A percentile compares a stretch with the other conserved stretches of the same genome.
Conservation (phyloP, 1,140 invertebrate species). For the Drosophila guanche region DNA sequence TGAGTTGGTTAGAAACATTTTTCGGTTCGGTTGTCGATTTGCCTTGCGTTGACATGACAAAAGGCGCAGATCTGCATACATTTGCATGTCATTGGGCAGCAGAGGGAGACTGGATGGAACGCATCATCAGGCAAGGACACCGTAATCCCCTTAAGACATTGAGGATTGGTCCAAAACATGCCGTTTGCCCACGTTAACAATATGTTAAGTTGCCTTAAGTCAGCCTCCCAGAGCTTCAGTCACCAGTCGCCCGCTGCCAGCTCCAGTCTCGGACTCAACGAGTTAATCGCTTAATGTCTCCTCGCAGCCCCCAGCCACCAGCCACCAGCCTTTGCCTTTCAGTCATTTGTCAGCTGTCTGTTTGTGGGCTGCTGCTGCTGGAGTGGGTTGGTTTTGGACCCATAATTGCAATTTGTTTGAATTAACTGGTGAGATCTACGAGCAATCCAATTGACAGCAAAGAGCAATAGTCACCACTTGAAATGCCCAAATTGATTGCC, state of each 20-base stretch:
- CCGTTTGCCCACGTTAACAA: conserved; percentile 75
- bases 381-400: conserved; percentile 17
- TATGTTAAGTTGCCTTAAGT: conserved; percentile 71
- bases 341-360: conserved; percentile 77
- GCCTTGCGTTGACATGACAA: conserved; percentile 82
- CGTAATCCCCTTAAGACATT: conserved; percentile 76
- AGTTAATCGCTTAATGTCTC: conserved; percentile 78
- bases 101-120: conserved; percentile 32
- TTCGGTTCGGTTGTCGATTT: conserved; percentile 70
- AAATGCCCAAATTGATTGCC: conserved; percentile 66
- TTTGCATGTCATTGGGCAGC: conserved; percentile 78
- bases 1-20: conserved; percentile 72
- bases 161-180: conserved; percentile 50
- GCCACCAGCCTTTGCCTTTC: conserved; percentile 14
- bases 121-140: conserved; percentile 79
- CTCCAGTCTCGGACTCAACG: conserved; percentile 43
- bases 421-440: conserved; percentile 50
- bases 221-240: conserved; percentile 3
- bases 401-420: conserved; percentile 78
- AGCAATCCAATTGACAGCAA: conserved; percentile 45
- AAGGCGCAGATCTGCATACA: conserved; percentile 83
- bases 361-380: conserved; percentile 13
- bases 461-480: conserved; percentile 22
- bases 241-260: neutral
- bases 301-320: neutral